Base-by-base conservation (phyloP, 2,113 vertebrate species). In the Numida meleagris region DNA sequence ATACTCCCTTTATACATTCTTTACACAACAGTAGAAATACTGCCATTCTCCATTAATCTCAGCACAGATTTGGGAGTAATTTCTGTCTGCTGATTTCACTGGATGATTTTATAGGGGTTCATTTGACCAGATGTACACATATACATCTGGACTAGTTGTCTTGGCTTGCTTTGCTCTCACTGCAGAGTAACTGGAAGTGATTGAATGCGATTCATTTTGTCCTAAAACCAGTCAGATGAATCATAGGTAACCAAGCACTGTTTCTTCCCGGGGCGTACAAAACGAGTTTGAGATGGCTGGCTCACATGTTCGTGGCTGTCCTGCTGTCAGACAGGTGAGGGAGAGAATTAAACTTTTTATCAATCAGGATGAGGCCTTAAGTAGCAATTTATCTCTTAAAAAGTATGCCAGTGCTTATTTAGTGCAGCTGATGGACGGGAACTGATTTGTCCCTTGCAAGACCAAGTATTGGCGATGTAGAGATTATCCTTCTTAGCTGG, bases 21-120 rank as follows among this genome's bases (percentile, higher is more conserved):
- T 88, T 91, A 57, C 6, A 23, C 33, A 67, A 53, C 27, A 50
- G 29, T 33, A 86, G 71, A 85, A 94, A 83, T 50, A 80, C 71
- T 83, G 59, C 23, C 0, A 1, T n/a, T 80, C 62, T 92, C 78
- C 62, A 62, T 92, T 76, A 91, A 86, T 67, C 43, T 76, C 62
- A 42, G 16, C 29, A 53, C 15, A 65, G 76, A 81, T 95, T 74
- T 83, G 40, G 63, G 50, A 93, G 20, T 14, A 46, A 66, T 89
- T 84, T 88, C 53, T 67, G 29, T 36, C 66, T 93, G 40, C 31
- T 93, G 67, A 81, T 86, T 70, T 93, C 79, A 88, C 19, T 74
- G 42, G 14, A 55, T 33, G 77, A 55, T 77, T 68, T 53, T 21
- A 46, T 0, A 72, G 29, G 2, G 3, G 12, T 53, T 95, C 12